These are phyloP conservation scores for Melanotaenia boesemani DNA, from an alignment of 2,797 vertebrate genomes.

Conservation along the genomic window DNA sequence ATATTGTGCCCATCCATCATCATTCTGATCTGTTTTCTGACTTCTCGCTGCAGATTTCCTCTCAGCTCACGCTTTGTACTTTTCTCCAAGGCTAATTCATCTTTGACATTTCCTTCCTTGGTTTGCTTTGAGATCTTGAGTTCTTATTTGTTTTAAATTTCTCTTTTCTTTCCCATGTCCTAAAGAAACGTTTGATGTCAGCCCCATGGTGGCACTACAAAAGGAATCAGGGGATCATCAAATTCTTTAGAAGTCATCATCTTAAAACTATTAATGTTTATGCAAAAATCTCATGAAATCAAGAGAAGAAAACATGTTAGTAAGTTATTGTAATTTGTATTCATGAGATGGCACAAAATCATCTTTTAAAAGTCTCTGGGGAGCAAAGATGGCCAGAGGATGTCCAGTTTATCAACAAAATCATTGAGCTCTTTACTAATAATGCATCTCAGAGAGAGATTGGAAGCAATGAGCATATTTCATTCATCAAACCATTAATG, in stretches of 20 bases:
- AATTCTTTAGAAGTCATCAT: neutral
- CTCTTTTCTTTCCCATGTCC: neutral
- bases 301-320: neutral
- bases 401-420: too few relatives aligned
- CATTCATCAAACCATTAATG: too few relatives aligned
- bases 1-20: neutral
- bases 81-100: neutral
- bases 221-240: neutral
- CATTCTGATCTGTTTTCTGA: conserved; percentile 7
- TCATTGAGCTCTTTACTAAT: too few relatives aligned
- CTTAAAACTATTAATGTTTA: neutral
- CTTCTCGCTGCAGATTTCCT: conserved; percentile 4
- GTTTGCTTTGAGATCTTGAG: neutral
- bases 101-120: neutral
- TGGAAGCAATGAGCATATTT: neutral
- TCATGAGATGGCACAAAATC: too few relatives aligned
- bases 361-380: neutral
- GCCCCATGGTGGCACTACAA: neutral
- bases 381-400: too few relatives aligned
- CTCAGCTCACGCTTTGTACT: conserved; percentile 1
- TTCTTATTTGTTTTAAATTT: neutral
- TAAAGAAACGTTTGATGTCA: neutral
- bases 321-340: neutral
- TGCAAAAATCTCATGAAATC: neutral
- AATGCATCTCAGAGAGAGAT: too few relatives aligned